Evolutionary conservation across 2,797 vertebrate genomes (phyloP), one percentile per base, ranked within the genome.

Genomic region (Tapirus indicus): DNA sequence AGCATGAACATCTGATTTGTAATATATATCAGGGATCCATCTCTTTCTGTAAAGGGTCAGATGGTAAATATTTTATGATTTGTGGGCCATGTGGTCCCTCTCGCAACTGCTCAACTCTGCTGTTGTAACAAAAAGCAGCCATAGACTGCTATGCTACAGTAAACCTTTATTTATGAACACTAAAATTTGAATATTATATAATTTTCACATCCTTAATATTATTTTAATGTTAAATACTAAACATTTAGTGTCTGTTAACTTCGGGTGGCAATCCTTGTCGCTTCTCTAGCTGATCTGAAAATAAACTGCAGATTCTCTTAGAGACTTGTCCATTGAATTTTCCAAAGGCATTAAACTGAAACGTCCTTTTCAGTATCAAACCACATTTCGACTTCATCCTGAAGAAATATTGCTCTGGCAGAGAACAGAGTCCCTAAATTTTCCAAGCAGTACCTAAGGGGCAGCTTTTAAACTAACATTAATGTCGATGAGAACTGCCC

Each of bases 321-420:
- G 44, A 79, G 29, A n/a, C 7, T 2, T 13, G 4, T 35, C 72
- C 79, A n/a, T 20, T 54, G 83, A 71, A 89, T 80, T 95, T 90
- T 85, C 97, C 56, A 69, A 35, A 77, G 54, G 75, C 71, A 82
- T 74, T 88, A 35, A 78, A 54, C 11, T 5, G 32, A 94, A 95
- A 95, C 78, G 62, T 56, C n/a, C 68, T 90, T 92, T 82, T 90
- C 47, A 6, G 56, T 38, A 88, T 97, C 92, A 86, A 87, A 69
- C 27, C 75, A 72, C 77, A 56, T 97, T 97, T 97, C 13, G 1
- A 97, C 94, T 91, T 95, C 49, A 87, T 64, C 58, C 69, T 82
- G 60, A 96, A 91, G 89, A 97, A 85, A 66, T 35, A 96, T 29
- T 54, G 74, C 90, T 72, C 32, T 68, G 44, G 74, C 88, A 83